Evolutionary conservation across 2,797 vertebrate genomes (phyloP).

Genomic region (Limosa lapponica): DNA sequence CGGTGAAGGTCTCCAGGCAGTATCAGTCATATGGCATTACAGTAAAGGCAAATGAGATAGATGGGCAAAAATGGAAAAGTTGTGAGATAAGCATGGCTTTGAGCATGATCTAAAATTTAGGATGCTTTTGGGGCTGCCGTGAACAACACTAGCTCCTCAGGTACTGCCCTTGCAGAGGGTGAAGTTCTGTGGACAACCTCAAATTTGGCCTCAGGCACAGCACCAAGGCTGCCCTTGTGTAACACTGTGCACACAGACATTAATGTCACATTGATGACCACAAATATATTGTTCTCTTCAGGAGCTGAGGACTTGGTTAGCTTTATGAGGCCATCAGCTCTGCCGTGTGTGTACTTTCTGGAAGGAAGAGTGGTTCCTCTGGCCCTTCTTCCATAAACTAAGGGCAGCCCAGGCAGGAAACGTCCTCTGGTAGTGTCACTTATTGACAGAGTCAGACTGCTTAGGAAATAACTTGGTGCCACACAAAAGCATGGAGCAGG

Average conservation of each 20-base stretch:
- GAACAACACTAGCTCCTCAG: neutral
- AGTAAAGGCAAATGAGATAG: neutral
- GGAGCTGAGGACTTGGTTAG: neutral
- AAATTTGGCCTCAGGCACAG: neutral
- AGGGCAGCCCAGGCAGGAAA: neutral
- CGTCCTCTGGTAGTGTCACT: neutral
- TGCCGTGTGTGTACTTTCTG: neutral
- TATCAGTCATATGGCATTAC: neutral
- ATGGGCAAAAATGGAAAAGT: neutral
- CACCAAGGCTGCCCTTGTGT: neutral
- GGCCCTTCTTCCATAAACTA: neutral
- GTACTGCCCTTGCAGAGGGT: neutral
- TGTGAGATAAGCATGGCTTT: neutral
- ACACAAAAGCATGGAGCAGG: neutral
- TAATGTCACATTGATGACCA: neutral
- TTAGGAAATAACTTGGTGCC: neutral
- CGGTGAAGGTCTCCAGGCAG: neutral
- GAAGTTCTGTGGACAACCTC: neutral
- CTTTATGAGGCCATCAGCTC: neutral
- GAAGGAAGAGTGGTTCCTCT: neutral
- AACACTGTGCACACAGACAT: neutral
- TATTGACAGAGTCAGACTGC: neutral
- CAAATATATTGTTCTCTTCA: neutral
- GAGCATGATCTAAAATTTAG: neutral
- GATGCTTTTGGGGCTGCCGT: neutral